Evolutionary conservation across 1,140 invertebrate species (phyloP).

Genomic region (Caenorhabditis latens): DNA sequence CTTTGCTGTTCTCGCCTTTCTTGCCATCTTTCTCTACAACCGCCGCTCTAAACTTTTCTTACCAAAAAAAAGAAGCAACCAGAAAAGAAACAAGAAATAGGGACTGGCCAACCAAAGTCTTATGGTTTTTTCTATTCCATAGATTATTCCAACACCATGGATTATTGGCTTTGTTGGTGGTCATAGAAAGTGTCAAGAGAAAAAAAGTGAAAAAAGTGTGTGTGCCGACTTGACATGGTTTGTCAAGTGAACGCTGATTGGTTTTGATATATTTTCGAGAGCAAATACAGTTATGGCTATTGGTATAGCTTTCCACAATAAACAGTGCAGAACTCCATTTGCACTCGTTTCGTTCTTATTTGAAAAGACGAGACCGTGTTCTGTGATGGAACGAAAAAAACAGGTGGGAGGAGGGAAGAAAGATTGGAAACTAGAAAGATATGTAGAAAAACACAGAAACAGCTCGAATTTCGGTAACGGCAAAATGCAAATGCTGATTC

Average conservation of each 20-base stretch:
- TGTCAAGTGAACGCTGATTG: slow-evolving; percentile 16
- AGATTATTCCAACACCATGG: slow-evolving; percentile 39
- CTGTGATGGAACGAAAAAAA: neutral
- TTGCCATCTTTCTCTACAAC: neutral
- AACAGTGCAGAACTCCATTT: neutral
- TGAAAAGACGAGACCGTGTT: neutral
- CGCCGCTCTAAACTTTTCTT: neutral
- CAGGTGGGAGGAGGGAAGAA: neutral
- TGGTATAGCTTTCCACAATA: neutral
- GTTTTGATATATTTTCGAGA: slow-evolving; percentile 39
- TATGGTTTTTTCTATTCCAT: neutral
- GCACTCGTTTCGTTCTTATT: slow-evolving; percentile 6
- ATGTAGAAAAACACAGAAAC: slow-evolving; percentile 8
- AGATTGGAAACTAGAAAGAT: neutral
- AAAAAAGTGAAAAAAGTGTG: neutral
- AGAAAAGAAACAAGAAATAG: slow-evolving; percentile 17
- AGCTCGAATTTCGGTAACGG: slow-evolving; percentile 41
- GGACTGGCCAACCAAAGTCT: neutral
- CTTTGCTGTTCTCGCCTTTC: neutral
- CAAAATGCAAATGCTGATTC: slow-evolving; percentile 42
- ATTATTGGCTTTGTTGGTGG: slow-evolving; percentile 55
- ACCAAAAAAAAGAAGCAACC: neutral
- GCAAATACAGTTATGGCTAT: slow-evolving; percentile 16
- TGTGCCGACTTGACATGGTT: neutral
- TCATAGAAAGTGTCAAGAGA: slow-evolving; percentile 10